A percentile compares a stretch with the other conserved stretches of the same genome.
Evolutionary conservation across 2,888 invertebrate species (phyloP).

Genomic region (Julus scanicus): DNA sequence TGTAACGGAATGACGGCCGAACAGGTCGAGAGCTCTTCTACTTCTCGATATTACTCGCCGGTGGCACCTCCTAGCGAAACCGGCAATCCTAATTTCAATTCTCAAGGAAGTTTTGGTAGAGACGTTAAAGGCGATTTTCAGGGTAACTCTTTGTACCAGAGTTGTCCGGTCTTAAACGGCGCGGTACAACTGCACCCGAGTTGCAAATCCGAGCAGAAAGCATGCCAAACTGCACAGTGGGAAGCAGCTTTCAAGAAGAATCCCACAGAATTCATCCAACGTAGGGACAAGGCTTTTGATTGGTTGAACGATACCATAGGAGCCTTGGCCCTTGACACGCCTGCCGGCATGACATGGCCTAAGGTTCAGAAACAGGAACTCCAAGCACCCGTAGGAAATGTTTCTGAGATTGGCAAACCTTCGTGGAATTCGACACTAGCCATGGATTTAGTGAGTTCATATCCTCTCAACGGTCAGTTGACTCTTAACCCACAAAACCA

Average conservation of each 20-base stretch:
- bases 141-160: not conserved
- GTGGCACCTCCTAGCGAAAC: not conserved
- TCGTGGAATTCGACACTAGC: not conserved
- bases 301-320: constrained; percentile 67
- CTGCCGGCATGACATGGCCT: constrained; percentile 62
- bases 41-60: constrained; percentile 51
- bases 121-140: constrained; percentile 5
- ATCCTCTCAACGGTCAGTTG: constrained; percentile 20
- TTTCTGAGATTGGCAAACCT: not conserved
- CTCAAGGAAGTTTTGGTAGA: not conserved
- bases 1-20: not conserved
- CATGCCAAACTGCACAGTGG: not conserved
- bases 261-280: constrained; percentile 60
- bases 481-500: too few relatives aligned
- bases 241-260: constrained; percentile 56
- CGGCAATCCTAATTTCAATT: not conserved
- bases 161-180: constrained; percentile 46
- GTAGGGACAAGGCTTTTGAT: constrained; percentile 66
- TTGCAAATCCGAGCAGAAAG: constrained; percentile 46
- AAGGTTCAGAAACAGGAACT: constrained; percentile 61
- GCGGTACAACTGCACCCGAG: not conserved
- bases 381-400: not conserved
- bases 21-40: not conserved
- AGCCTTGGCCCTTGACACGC: constrained; percentile 59
- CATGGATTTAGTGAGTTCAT: constrained; percentile 38